Evolutionary conservation across 1,140 invertebrate genomes (phyloP), one percentile per base, ranked within the genome.

Genomic region (Drosophila ficusphila): DNA sequence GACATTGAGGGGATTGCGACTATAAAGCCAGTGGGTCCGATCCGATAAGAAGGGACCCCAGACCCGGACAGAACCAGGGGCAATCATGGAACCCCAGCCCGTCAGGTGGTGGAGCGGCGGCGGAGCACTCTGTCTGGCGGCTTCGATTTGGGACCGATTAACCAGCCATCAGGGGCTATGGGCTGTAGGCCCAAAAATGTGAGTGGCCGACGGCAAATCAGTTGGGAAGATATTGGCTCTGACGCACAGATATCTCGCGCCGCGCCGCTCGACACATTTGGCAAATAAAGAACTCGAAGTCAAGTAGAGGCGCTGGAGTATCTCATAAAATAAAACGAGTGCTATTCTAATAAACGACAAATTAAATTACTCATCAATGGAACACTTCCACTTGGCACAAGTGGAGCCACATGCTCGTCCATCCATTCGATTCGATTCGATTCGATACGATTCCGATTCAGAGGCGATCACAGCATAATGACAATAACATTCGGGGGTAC

Each of bases 311-410:
- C 61, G 60, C 73, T 89, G 53, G 85, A 89, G 86, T 89, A 89
- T 86, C 65, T 89, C 86, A 89, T 90, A 90, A 90, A 90, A 89
- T 74, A 73, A 69, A 76, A 67, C 64, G 23, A 89, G 86, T 90
- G 86, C 79, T 86, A 72, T 81, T 81, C 86, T 79, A 89, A 89
- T 89, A 89, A 89, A 76, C 86, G 64, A 75, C 86, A 89, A 90
- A 89, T 90, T 79, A 73, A 89, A 89, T 90, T 90, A 89, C 74
- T 82, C 86, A 85, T 82, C 75, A 75, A 34, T 21, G 42, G 38
- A 23, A 60, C 34, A 51, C n/a, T 27, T 33, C 9, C 56, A 58
- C 48, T 31, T 39, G 56, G 52, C 31, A 52, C 38, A 36, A 38
- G 21, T 52, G 41, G 14, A 47, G 14, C 41, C 52, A 34, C 52